These are phyloP conservation scores for Thaleichthys pacificus DNA, from an alignment of 2,797 vertebrate genomes.

Conservation along the genomic window DNA sequence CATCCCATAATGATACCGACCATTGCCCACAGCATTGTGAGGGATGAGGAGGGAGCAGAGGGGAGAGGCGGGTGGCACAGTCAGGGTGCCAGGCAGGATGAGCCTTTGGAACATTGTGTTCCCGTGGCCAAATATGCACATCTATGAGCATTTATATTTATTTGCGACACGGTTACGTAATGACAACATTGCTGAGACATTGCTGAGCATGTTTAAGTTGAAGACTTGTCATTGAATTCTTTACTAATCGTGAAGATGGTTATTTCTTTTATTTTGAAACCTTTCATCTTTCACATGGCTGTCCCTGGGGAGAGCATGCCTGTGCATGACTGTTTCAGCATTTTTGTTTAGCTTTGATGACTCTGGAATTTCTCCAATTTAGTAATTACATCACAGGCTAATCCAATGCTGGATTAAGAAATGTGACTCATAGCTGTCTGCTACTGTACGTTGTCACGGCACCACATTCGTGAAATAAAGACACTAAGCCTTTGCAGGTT, in stretches of 20 bases:
- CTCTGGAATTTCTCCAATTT: constrained; percentile 25
- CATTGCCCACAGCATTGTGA: constrained; percentile 57
- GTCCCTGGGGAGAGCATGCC: neutral
- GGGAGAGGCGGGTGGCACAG: constrained; percentile 48
- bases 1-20: constrained; percentile 63
- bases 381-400: constrained; percentile 20
- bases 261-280: constrained; percentile 17
- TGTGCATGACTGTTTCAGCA: constrained; percentile 27
- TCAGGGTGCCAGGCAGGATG: constrained; percentile 30
- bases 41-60: constrained; percentile 44
- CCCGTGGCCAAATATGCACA: constrained; percentile 49
- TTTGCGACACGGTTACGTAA: constrained; percentile 48
- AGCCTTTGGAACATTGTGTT: constrained; percentile 69
- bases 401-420: constrained; percentile 42
- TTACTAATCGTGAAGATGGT: neutral
- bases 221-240: neutral
- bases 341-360: constrained; percentile 34
- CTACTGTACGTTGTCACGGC: neutral
- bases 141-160: constrained; percentile 50
- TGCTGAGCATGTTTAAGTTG: constrained; percentile 18
- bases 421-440: constrained; percentile 16
- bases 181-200: constrained; percentile 16
- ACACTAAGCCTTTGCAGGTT: too few species aligned
- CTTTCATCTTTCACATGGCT: neutral
- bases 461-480: neutral